A percentile compares a stretch with the other conserved stretches of the same genome.
These are phyloP conservation scores for Pristionchus mayeri DNA, from an alignment of 2,888 invertebrate genomes.

Conservation along the genomic window DNA sequence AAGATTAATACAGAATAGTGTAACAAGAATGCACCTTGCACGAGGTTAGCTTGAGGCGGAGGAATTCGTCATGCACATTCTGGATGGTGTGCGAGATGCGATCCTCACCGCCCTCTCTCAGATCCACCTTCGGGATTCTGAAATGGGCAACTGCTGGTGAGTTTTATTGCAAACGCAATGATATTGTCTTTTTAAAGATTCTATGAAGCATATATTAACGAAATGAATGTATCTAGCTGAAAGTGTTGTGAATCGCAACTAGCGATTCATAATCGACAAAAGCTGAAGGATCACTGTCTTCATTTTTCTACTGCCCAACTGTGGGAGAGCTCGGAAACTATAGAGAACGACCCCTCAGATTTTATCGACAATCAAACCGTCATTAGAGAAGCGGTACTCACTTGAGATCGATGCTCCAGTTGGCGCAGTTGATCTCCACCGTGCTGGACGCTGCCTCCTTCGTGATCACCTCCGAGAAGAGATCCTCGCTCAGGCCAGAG, in stretches of 20 bases:
- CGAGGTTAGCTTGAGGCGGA: conserved; percentile 60
- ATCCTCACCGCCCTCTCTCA: conserved; percentile 58
- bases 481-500: conserved; percentile 52
- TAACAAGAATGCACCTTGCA: not conserved
- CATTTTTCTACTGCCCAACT: too few relatives aligned
- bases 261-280: too few relatives aligned
- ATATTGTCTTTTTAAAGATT: too few relatives aligned
- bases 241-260: too few relatives aligned
- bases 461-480: conserved; percentile 51
- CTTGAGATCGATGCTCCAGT: conserved; percentile 57
- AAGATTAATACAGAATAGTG: too few relatives aligned
- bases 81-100: conserved; percentile 57
- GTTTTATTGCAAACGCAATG: too few relatives aligned
- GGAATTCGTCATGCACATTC: conserved; percentile 67
- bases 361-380: too few relatives aligned
- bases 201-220: not conserved
- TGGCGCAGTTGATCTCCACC: conserved; percentile 54
- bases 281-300: too few relatives aligned
- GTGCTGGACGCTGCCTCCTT: conserved; percentile 44
- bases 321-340: too few relatives aligned
- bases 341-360: too few relatives aligned
- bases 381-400: too few relatives aligned
- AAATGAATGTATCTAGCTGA: not conserved
- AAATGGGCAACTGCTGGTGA: too few relatives aligned
- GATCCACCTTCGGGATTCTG: conserved; percentile 65